Conservation (phyloP, 53 echinoderm and acorn worm genomes). For the Astropecten irregularis region DNA sequence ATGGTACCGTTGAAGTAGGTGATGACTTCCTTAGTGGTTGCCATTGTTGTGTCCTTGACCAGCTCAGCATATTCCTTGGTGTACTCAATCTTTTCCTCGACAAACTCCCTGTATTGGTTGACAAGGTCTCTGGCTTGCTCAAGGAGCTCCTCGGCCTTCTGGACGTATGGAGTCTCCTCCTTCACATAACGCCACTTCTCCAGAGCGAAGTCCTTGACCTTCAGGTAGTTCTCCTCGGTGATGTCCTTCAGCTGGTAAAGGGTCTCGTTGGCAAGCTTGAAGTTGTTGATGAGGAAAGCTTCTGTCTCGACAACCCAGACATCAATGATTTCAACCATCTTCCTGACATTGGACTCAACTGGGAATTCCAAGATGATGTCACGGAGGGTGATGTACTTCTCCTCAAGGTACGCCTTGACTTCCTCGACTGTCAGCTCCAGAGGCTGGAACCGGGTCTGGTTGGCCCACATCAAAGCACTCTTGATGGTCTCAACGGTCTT, state of each 20-base stretch:
- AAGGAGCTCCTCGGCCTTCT: conserved; percentile 65
- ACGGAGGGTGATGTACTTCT: conserved; percentile 1
- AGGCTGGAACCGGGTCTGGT: conserved; percentile 72
- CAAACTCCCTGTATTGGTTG: conserved; percentile 49
- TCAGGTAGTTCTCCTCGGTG: conserved; percentile 32
- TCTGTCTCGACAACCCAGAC: conserved; percentile 43
- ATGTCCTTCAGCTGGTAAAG: conserved; percentile 32
- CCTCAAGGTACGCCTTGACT: conserved; percentile 8
- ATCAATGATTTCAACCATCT: conserved; percentile 17
- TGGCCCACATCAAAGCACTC: conserved; percentile 40
- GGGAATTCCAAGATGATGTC: conserved; percentile 31
- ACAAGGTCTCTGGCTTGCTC: conserved; percentile 63
- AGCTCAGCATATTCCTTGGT: conserved; percentile 63
- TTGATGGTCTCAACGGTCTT: conserved; percentile 20
- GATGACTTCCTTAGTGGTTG: conserved; percentile 35
- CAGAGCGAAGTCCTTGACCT: conserved; percentile 21
- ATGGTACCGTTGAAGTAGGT: conserved; percentile 91
- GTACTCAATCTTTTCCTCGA: conserved; percentile 45
- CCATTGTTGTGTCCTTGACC: conserved; percentile 37
- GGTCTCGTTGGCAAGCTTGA: conserved; percentile 40
- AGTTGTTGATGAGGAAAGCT: conserved; percentile 32
- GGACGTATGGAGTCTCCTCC: conserved; percentile 59
- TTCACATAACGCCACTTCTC: conserved; percentile 59
- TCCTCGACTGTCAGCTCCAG: conserved; percentile 62
- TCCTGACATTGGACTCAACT: conserved; percentile 30